Conservation (phyloP, 2,888 invertebrate species). For the Cabera pusaria region DNA sequence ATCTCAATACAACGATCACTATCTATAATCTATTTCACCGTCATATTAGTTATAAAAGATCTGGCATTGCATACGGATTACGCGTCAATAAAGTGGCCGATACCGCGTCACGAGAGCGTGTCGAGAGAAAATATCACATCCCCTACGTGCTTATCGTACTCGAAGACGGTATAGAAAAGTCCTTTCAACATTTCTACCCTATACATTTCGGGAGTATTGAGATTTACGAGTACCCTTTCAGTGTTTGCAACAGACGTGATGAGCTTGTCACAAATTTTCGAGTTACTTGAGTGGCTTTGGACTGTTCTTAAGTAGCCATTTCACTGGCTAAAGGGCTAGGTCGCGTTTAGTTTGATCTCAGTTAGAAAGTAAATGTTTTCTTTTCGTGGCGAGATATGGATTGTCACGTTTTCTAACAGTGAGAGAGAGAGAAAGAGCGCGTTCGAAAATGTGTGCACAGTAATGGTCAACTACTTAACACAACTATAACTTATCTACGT, state of each 20-base stretch:
- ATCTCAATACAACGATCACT: too few species aligned
- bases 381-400: too few species aligned
- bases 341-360: too few species aligned
- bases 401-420: too few species aligned
- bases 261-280: constrained; percentile 42
- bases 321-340: too few species aligned
- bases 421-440: too few species aligned
- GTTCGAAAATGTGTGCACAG: too few species aligned
- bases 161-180: constrained; percentile 54
- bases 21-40: too few species aligned
- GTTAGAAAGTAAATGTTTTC: too few species aligned
- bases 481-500: too few species aligned
- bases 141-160: constrained; percentile 64
- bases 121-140: constrained; percentile 55
- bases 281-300: constrained; percentile 1
- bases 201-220: constrained; percentile 64
- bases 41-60: too few species aligned
- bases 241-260: constrained; percentile 45
- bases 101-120: constrained; percentile 49
- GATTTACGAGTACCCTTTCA: constrained; percentile 64
- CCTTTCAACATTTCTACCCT: constrained; percentile 61
- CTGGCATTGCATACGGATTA: constrained; percentile 23
- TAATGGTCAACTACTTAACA: too few species aligned
- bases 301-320: constrained; percentile 1
- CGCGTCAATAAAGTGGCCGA: constrained; percentile 46